Evolutionary conservation across 2,113 vertebrate species (phyloP), one percentile per base, ranked within the genome.

Genomic region (Vireo altiloquus): DNA sequence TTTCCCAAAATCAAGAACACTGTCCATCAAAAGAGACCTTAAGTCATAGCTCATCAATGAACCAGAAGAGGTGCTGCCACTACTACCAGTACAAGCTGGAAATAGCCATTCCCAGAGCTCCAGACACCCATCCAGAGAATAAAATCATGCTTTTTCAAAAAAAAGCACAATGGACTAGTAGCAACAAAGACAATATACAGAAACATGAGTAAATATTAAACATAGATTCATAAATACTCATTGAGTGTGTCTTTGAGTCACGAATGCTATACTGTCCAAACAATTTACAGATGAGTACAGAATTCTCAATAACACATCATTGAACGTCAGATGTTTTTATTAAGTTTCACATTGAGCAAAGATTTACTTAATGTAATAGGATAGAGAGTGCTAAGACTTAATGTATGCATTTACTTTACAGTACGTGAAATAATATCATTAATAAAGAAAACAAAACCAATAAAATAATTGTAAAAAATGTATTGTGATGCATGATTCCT

Each of bases 201-300:
- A 71, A 90, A 82, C 9, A 59, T 1, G 4, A 79, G 14, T 56
- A 76, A 92, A 40, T 11, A 50, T 72, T 52, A 54, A 81, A 68
- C n/a, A 83, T 3, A n/a, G 30, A 66, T 63, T 66, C 31, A 63
- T 49, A 49, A 87, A 35, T 10, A 33, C 33, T 27, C 46, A 65
- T 3, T n/a, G 2, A 3, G 1, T 64, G 3, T n/a, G 27, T 40
- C 39, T 63, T 66, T 54, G 11, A 82, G 54, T 27, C 4, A 0
- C 39, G 63, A 85, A 50, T 39, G 23, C 37, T 65, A 66, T 35
- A 11, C 35, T 82, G 5, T 59, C 31, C 59, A 76, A 47, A 23
- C 8, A 69, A 46, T 35, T 57, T 91, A 60, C 15, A 82, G 53
- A 49, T 52, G 52, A 16, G 21, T 39, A 42, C 30, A 78, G 56